Evolutionary conservation across 2,888 invertebrate species (phyloP).

Genomic region (Idaea straminata): DNA sequence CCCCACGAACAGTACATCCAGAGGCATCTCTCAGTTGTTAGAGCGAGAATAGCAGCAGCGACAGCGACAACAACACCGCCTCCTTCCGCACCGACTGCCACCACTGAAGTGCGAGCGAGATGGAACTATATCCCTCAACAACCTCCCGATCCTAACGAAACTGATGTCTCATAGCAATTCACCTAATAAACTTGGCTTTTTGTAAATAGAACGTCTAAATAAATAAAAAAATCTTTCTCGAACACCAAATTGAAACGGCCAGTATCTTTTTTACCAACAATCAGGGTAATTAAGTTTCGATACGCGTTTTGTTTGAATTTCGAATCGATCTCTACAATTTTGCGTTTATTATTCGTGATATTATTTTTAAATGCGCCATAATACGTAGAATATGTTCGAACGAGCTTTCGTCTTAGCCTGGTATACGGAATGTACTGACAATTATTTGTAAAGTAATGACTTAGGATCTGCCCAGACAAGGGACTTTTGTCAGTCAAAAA

Average conservation of each 20-base stretch:
- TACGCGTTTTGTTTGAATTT: constrained; percentile 17
- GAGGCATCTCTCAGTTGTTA: constrained; percentile 93
- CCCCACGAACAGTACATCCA: constrained; percentile 95
- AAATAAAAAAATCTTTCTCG: constrained; percentile 5
- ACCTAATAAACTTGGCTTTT: constrained; percentile 7
- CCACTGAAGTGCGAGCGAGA: constrained; percentile 64
- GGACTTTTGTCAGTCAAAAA: not conserved
- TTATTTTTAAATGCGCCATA: constrained; percentile 48
- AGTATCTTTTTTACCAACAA: constrained; percentile 26
- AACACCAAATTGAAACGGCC: constrained; percentile 28
- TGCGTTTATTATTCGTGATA: constrained; percentile 27
- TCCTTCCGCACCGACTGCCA: constrained; percentile 31
- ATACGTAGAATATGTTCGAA: constrained; percentile 68
- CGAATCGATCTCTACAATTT: constrained; percentile 16
- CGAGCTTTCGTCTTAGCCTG: constrained; percentile 76
- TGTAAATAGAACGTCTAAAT: constrained; percentile 14
- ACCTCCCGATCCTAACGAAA: constrained; percentile 71
- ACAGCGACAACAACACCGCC: constrained; percentile 29
- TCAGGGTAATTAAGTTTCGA: constrained; percentile 31
- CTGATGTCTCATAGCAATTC: constrained; percentile 58
- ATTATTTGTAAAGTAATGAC: constrained; percentile 36
- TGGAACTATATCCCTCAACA: constrained; percentile 78
- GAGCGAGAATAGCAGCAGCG: constrained; percentile 75
- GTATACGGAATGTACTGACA: constrained; percentile 59
- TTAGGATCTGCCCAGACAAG: not conserved